These are phyloP conservation scores for Caenorhabditis macrosperma DNA, from an alignment of 2,888 invertebrate genomes.

Conservation along the genomic window DNA sequence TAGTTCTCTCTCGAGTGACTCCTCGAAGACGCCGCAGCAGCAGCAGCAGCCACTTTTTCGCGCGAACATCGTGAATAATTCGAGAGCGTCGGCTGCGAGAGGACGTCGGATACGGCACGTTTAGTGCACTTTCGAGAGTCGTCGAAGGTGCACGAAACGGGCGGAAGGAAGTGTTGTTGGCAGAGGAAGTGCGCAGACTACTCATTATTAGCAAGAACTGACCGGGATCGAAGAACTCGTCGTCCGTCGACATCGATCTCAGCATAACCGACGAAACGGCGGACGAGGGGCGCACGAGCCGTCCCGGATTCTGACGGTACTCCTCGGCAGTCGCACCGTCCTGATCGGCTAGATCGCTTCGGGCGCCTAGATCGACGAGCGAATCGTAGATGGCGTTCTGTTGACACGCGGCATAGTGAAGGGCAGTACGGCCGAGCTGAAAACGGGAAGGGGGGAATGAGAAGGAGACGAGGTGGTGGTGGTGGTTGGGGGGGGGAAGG, in stretches of 20 bases:
- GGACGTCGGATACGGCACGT: slow-evolving; percentile 20
- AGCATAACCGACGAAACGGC: slow-evolving; percentile 67
- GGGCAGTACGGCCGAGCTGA: slow-evolving; percentile 75
- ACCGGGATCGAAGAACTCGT: slow-evolving; percentile 76
- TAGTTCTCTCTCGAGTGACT: slow-evolving; percentile 1
- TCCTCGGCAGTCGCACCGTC: slow-evolving; percentile 75
- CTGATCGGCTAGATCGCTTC: slow-evolving; percentile 74
- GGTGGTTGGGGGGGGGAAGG: neutral
- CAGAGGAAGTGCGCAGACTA: no score
- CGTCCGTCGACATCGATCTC: slow-evolving; percentile 65
- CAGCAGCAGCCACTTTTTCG: neutral
- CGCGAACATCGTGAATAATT: slow-evolving; percentile 34
- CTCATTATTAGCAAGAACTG: neutral
- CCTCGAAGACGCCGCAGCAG: neutral
- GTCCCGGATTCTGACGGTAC: slow-evolving; percentile 69
- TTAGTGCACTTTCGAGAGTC: slow-evolving; percentile 27
- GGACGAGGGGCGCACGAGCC: slow-evolving; percentile 69
- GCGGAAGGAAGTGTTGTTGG: slow-evolving; percentile 4
- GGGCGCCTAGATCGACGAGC: slow-evolving; percentile 76
- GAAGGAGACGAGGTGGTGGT: neutral
- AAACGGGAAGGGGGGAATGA: slow-evolving; percentile 21
- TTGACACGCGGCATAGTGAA: slow-evolving; percentile 78
- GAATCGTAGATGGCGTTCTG: slow-evolving; percentile 80
- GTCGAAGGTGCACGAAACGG: neutral
- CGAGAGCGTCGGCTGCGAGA: slow-evolving; percentile 5